Percentiles rank a stretch among this genome's conserved stretches.
phyloP scores from a whole-genome alignment of 2,113 vertebrate species.

The Hydrolagus affinis region DNA sequence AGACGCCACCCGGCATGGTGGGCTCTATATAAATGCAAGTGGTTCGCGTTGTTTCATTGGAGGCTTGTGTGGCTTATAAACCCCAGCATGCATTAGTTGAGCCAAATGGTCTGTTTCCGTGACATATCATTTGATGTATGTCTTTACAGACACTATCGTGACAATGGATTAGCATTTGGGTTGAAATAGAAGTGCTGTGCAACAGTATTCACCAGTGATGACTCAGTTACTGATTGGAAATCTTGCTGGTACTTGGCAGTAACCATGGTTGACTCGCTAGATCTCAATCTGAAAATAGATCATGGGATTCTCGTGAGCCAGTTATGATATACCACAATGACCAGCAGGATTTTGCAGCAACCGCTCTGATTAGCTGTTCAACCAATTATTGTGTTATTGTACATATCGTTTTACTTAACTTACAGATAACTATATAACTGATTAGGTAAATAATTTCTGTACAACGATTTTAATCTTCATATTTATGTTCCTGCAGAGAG shows the following conservation, averaged over 20 bases:
- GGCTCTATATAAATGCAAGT: background rate
- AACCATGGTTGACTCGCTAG: no score
- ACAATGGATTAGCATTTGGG: no score
- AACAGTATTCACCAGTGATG: no score
- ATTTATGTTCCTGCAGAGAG: conserved; percentile 62
- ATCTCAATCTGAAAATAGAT: background rate
- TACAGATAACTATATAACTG: background rate
- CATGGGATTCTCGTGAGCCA: background rate
- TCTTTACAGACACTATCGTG: no score
- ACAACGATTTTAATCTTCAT: conserved; percentile 23
- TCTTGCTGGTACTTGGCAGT: no score
- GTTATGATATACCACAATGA: background rate
- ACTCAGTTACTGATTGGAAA: no score
- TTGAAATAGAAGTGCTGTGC: no score
- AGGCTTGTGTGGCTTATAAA: background rate
- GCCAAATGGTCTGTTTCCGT: background rate
- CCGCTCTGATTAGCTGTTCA: background rate
- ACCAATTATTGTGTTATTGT: background rate
- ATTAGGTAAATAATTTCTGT: background rate
- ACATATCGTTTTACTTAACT: background rate
- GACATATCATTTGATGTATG: background rate
- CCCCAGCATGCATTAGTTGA: background rate
- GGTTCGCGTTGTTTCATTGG: background rate
- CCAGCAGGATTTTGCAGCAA: background rate
- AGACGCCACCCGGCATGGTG: no score